Base-by-base conservation (phyloP, 2,888 invertebrate genomes). In the Thecophora atra region DNA sequence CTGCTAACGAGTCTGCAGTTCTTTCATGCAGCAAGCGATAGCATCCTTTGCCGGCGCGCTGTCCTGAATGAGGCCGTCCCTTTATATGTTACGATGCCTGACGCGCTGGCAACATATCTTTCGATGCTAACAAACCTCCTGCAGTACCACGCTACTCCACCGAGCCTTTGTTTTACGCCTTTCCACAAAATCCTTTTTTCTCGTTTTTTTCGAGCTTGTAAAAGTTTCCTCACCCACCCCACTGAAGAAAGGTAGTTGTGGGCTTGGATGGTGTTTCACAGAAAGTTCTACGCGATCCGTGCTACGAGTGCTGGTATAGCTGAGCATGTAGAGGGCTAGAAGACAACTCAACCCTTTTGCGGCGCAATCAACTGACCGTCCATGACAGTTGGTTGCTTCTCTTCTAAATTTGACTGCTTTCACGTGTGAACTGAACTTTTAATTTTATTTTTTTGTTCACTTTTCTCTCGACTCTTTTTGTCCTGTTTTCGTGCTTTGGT, bases 311-410 rank as follows among this genome's bases (percentile, higher is more conserved):
- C 7, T 28, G 4, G 28, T 51, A 4, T 28, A 21, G 30, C 26
- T 44, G 63, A 58, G 26, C 28, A 28, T 17, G 28, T 51, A 19
- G n/a, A 8, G 13, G 19, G 60, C 56, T 58, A 17, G n/a, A 56
- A 56, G 68, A 58, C 19, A 58, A 47, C 68, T 69, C 68, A 69
- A 42, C 68, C 68, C 26, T 58, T 17, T 13, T 42, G 21, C n/a
- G 11, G 51, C 28, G 24, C 47, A 30, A 15, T 62, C 67, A 72
- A 72, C 72, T 72, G 67, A 67, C 72, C 72, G 67, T 26, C 54
- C 26, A 37, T 72, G 72, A 62, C 54, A 67, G 63, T n/a, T 51
- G 13, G n/a, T 47, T 26, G 42, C 44, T 28, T 7, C 37, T 11
- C 19, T 44, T 15, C 24, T 42, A 56, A 69, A 69, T 69, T 69